phyloP scores from a whole-genome alignment of 2,113 vertebrate genomes.

The Hemiscyllium ocellatum region DNA sequence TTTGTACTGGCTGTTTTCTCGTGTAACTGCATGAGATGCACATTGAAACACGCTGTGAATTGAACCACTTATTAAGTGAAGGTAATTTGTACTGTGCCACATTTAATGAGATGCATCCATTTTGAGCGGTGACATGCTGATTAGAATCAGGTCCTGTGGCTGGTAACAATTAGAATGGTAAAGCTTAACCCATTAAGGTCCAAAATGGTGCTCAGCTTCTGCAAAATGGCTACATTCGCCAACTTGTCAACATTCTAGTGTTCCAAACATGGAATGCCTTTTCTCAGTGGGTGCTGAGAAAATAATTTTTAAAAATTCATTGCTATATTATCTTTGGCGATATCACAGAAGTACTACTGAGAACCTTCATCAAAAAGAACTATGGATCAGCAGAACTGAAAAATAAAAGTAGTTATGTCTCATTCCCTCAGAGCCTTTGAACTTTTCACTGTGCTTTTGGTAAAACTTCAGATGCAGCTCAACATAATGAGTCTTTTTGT shows the following conservation, averaged over 20 bases:
- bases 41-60: conserved; percentile 32
- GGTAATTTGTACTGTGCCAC: conserved; percentile 36
- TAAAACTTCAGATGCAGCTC: neutral
- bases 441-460: neutral
- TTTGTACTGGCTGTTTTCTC: conserved; percentile 15
- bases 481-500: neutral
- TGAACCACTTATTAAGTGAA: conserved; percentile 30
- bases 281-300: neutral
- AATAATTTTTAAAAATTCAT: neutral
- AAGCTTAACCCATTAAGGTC: neutral
- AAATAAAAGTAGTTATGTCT: neutral
- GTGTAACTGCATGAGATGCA: conserved; percentile 19
- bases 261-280: neutral
- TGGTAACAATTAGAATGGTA: conserved; percentile 28
- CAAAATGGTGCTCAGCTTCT: neutral
- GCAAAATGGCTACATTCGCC: neutral
- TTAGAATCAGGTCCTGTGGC: neutral
- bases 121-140: conserved; percentile 21
- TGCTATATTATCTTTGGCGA: neutral
- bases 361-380: neutral
- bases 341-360: neutral
- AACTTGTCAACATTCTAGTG: neutral
- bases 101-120: conserved; percentile 36
- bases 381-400: neutral
- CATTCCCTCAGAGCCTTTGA: conserved; percentile 10